phyloP scores from a whole-genome alignment of 2,797 vertebrate genomes.

The Adrianichthys oophorus region DNA sequence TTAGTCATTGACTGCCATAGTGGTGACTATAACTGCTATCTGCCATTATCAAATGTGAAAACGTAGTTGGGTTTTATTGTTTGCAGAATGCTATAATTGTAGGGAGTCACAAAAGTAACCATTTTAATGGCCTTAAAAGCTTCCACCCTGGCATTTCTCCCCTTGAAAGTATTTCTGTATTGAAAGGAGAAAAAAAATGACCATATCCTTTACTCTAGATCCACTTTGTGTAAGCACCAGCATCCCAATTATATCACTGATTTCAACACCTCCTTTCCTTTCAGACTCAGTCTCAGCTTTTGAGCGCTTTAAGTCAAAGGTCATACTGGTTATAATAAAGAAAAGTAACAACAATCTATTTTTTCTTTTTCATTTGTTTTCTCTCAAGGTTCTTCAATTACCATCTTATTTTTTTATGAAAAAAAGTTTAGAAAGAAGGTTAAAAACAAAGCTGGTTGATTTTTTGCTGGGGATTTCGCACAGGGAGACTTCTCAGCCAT shows the following conservation, averaged over 20 bases:
- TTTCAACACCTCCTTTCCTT: neutral
- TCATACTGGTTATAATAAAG: neutral
- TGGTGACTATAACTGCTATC: neutral
- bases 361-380: no score
- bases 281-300: neutral
- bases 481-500: no score
- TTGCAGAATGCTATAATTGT: no score
- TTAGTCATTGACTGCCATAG: neutral
- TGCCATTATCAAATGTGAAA: constrained; percentile 2
- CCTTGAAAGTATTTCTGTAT: constrained; percentile 4
- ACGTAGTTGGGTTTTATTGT: neutral
- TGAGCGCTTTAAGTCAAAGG: neutral
- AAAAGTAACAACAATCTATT: no score
- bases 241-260: neutral
- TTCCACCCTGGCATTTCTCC: neutral
- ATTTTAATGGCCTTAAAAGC: constrained; percentile 1
- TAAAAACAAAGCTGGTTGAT: no score
- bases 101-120: neutral
- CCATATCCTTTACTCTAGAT: neutral
- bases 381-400: no score
- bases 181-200: constrained; percentile 1
- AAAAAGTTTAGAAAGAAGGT: no score
- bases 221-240: constrained; percentile 6
- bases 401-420: no score
- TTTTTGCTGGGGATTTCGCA: no score